These are phyloP conservation scores for Epistrophe grossulariae DNA, from an alignment of 2,888 invertebrate genomes.

Conservation along the genomic window DNA sequence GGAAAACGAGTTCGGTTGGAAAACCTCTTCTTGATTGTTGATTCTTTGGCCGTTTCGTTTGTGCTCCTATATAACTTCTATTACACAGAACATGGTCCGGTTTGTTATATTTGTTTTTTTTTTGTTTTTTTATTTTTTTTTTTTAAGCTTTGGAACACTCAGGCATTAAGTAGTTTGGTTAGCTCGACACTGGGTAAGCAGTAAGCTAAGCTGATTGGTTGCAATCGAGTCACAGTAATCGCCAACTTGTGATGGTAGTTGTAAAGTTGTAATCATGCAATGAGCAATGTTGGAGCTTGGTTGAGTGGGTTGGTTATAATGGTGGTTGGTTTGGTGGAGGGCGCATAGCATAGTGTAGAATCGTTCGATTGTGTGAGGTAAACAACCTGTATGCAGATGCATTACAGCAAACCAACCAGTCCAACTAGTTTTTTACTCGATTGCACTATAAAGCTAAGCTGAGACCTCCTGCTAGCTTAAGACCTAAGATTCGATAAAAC, in stretches of 20 bases:
- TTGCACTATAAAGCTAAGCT: constrained; percentile 1
- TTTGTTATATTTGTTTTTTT: constrained; percentile 30
- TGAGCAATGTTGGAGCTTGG: constrained; percentile 9
- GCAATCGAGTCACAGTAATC: constrained; percentile 17
- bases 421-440: constrained; percentile 39
- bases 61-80: constrained; percentile 3
- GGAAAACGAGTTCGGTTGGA: constrained; percentile 43
- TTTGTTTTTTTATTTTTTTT: constrained; percentile 19
- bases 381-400: constrained; percentile 65
- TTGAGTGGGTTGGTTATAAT: constrained; percentile 26
- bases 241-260: constrained; percentile 31
- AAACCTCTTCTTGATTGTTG: constrained; percentile 44
- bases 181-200: constrained; percentile 44
- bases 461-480: background rate
- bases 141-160: constrained; percentile 57
- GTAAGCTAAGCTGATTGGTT: constrained; percentile 57
- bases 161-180: constrained; percentile 60
- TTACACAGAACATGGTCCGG: constrained; percentile 32
- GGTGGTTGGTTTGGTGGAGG: background rate
- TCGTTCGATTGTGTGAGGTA: constrained; percentile 65
- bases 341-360: background rate
- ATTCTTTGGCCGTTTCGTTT: constrained; percentile 46
- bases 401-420: constrained; percentile 55
- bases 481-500: background rate
- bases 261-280: constrained; percentile 37